Percentiles rank a stretch among this genome's conserved stretches.
phyloP scores from a whole-genome alignment of 2,888 invertebrate species.

The Brassicogethes aeneus region DNA sequence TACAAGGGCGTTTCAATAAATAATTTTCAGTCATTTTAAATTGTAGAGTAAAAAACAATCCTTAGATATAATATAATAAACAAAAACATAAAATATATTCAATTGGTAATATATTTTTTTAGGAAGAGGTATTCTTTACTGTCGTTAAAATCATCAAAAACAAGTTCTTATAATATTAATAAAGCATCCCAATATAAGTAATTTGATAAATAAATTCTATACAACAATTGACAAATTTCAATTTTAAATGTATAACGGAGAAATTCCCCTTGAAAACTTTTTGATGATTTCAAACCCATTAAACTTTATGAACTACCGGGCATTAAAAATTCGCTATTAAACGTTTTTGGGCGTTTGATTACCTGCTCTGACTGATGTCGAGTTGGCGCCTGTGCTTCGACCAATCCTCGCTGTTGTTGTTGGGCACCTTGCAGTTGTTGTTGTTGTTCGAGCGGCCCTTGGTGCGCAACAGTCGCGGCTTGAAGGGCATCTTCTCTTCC shows the following conservation, averaged over 20 bases:
- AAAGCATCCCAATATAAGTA: too few relatives aligned
- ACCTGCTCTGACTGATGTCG: constrained; percentile 35
- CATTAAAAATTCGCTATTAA: neutral
- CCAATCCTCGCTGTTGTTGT: constrained; percentile 33
- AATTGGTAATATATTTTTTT: too few relatives aligned
- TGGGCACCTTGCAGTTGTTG: neutral
- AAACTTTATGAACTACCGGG: constrained; percentile 6
- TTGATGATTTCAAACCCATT: too few relatives aligned
- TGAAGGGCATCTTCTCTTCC: constrained; percentile 32
- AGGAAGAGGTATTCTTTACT: too few relatives aligned
- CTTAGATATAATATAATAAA: constrained; percentile 26
- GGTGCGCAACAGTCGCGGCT: constrained; percentile 32
- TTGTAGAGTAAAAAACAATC: constrained; percentile 22
- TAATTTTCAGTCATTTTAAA: constrained; percentile 24
- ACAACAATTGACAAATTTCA: too few relatives aligned
- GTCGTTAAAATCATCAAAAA: too few relatives aligned
- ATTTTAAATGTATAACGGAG: too few relatives aligned
- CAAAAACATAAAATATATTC: constrained; percentile 34
- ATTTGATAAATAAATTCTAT: too few relatives aligned
- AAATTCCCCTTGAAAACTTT: too few relatives aligned
- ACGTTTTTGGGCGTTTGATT: constrained; percentile 26
- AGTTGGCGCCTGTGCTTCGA: constrained; percentile 34
- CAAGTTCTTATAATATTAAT: too few relatives aligned
- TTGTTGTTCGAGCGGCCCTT: constrained; percentile 29
- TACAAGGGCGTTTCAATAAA: constrained; percentile 12